These are phyloP conservation scores for Mya arenaria DNA, from an alignment of 1,140 invertebrate genomes.

Conservation along the genomic window DNA sequence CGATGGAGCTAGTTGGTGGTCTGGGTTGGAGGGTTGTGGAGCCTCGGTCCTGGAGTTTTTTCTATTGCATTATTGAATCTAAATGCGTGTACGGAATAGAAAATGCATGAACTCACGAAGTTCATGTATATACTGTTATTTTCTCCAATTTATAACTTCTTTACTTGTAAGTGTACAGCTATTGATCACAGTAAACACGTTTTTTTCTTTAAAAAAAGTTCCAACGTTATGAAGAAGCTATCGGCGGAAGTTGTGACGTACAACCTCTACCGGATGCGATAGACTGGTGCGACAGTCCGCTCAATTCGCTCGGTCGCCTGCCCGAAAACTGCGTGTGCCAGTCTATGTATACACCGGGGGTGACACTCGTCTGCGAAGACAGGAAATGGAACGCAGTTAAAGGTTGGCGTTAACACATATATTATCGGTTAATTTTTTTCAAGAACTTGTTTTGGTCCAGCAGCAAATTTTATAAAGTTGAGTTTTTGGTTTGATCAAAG, in stretches of 20 bases:
- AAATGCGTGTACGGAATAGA: no score
- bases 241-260: neutral
- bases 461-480: neutral
- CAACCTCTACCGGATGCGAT: slow-evolving; percentile 29
- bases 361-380: neutral
- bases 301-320: neutral
- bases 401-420: neutral
- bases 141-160: no score
- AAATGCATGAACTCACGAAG: no score
- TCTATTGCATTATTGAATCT: no score
- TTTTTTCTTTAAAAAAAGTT: no score
- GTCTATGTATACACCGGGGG: neutral
- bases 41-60: no score
- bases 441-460: neutral
- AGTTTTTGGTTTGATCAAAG: neutral
- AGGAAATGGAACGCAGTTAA: neutral
- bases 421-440: neutral
- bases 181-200: no score
- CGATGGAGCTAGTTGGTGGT: no score
- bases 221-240: neutral
- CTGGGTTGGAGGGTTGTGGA: no score
- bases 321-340: slow-evolving; percentile 15
- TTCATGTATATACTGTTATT: no score
- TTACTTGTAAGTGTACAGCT: no score
- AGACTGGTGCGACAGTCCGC: slow-evolving; percentile 35